A percentile compares a stretch with the other conserved stretches of the same genome.
Conservation (phyloP, 2,797 vertebrate species). For the Masticophis lateralis region DNA sequence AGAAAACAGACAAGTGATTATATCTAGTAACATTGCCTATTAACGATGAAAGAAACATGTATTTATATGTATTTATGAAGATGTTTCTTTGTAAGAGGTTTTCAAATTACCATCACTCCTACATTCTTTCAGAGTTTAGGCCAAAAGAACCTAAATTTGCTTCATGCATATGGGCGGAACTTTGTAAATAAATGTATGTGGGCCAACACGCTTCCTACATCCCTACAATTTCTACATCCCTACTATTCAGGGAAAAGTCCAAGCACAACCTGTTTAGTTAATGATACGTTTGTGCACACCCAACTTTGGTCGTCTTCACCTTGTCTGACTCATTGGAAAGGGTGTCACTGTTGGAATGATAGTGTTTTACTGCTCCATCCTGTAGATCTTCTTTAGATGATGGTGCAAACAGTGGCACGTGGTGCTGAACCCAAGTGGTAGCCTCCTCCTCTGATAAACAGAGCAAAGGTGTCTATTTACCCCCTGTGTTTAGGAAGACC, state of each 20-base stretch:
- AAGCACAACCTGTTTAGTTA: conserved; percentile 19
- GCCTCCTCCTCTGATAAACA: neutral
- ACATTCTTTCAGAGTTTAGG: neutral
- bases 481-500: neutral
- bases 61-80: neutral
- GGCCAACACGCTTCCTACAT: neutral
- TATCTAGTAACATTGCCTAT: neutral
- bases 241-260: neutral
- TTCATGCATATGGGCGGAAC: neutral
- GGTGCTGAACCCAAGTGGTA: neutral
- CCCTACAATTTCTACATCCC: conserved; percentile 7
- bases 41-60: neutral
- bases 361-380: neutral
- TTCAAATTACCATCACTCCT: neutral
- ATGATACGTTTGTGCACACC: conserved; percentile 2
- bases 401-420: neutral
- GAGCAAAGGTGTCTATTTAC: neutral
- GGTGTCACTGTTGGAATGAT: neutral
- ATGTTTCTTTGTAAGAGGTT: neutral
- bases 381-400: conserved; percentile 10
- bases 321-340: conserved; percentile 17
- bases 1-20: neutral
- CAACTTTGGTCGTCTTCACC: neutral
- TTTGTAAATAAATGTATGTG: conserved; percentile 18
- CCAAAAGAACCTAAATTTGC: neutral